A percentile compares a stretch with the other conserved stretches of the same genome.
Evolutionary conservation across 2,113 vertebrate genomes (phyloP).

Genomic region (Pelecanus crispus): DNA sequence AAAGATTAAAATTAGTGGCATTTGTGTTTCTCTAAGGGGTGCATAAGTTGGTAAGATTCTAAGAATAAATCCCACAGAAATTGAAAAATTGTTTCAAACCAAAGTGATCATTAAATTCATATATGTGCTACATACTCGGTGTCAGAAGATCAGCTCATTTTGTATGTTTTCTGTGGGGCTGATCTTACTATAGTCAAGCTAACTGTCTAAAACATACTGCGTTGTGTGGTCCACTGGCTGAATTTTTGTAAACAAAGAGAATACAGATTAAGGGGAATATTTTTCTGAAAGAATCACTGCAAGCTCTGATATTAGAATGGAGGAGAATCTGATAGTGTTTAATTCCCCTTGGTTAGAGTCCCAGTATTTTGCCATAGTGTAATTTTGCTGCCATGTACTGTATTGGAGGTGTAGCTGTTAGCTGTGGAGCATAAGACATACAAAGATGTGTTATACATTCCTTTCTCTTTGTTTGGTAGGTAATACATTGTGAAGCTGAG

Average conservation of each 20-base stretch:
- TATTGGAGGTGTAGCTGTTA: neutral
- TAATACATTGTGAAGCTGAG: neutral
- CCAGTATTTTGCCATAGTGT: neutral
- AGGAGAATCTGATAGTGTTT: neutral
- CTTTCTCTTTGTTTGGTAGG: neutral
- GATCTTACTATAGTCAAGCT: neutral
- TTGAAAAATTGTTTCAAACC: neutral
- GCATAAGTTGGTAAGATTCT: neutral
- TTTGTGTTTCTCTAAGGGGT: neutral
- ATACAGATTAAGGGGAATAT: neutral
- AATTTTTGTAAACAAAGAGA: neutral
- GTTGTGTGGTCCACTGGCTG: neutral
- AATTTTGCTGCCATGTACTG: neutral
- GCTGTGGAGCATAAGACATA: neutral
- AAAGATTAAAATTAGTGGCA: neutral
- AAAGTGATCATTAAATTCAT: neutral
- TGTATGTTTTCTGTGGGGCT: neutral
- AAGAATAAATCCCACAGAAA: neutral
- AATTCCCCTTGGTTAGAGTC: neutral
- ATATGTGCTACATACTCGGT: rapidly evolving
- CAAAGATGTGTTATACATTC: neutral
- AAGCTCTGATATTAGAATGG: neutral
- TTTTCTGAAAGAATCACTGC: neutral
- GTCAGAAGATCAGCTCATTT: neutral
- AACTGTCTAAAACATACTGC: neutral